Evolutionary conservation across 2,113 vertebrate genomes (phyloP), one percentile per base, ranked within the genome.

Genomic region (Rhinolophus ferrumequinum): DNA sequence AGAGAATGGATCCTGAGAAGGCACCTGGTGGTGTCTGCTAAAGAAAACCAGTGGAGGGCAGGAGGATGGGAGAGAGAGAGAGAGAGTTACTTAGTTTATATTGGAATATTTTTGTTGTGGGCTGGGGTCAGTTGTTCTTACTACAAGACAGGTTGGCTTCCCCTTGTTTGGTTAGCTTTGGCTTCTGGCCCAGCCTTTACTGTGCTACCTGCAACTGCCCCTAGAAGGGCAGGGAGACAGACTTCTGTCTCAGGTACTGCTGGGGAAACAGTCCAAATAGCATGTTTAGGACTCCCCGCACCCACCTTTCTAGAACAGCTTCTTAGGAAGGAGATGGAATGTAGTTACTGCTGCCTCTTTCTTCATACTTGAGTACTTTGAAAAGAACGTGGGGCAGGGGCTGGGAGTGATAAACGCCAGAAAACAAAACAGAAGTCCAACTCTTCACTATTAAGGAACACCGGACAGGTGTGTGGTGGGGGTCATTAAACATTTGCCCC

Each of bases 371-470:
- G 60, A 26, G 90, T 93, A 91, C 94, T 93, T 97, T 33, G 52
- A 19, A 67, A 30, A 89, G 62, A 69, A 58, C 12, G 41, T 44
- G 41, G 93, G 14, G 41, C 22, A 50, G 75, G 67, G n/a, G 30
- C 13, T 44, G 41, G 41, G 41, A 6, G 41, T 44, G 41, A 91
- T 66, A 22, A 92, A 97, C 97, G 47, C 52, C 82, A 95, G 94
- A 88, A 96, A 86, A 94, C 38, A 44, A 95, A 97, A 67, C 62
- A 81, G 92, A 96, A 97, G 58, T 84, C 24, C 73, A 91, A 38
- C 35, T 92, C 58, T 93, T 86, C 81, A 56, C 92, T 94, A 86
- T 82, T 58, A 52, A 96, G 89, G 80, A n/a, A 56, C 38, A n/a
- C 3, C 14, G 82, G 88, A 94, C 60, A 94, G 93, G 82, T 47